Base-by-base conservation (phyloP, 30 jellyfish, hydroid and myxozoan genomes). In the Clytia hemisphaerica region DNA sequence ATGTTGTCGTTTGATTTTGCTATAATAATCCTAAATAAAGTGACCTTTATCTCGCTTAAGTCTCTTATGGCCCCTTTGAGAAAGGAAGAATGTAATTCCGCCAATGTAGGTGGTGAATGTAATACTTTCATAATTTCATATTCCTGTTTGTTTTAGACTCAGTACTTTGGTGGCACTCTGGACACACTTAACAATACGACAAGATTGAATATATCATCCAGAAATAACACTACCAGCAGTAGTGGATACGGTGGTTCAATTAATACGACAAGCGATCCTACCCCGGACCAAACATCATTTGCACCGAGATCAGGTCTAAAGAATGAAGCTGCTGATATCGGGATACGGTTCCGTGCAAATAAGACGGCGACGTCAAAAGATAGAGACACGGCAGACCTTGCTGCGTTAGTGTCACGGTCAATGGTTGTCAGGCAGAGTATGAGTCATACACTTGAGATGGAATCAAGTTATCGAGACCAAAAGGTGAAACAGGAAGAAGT, bases 161-260 rank as follows among this genome's bases (percentile, higher is more conserved):
- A 46, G 3, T 78, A 84, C 73, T 91, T 84, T 65, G 81, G 89
- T 19, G 88, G 92, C 35, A 85, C 93, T 0, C 77, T 83, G 5
- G 96, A 94, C 25, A 83, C 94, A 22, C 59, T 91, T 31, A 61
- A 92, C 14, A 73, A 94, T 6, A 76, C 99, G 7, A 87, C 88
- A 7, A 63, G 42, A 18, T 27, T 93, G 2, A 67, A 47, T 33
- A 34, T 24, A 44, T 75, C 90, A 30, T 44, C 79, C 3, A 64
- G 33, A 29, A 70, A 60, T 2, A 59, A 61, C 6, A 34, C 67
- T 38, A 71, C 93, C 37, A 25, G 71, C 47, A 87, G 97, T 75
- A 91, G 99, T 58, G 99, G 99, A 18, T 59, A 82, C 48, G 97
- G 97, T 25, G 80, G 97, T 80, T 73, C 54, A 24, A 70, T 76